phyloP scores from a whole-genome alignment of 2,797 vertebrate genomes.

The Pseudopleuronectes americanus region DNA sequence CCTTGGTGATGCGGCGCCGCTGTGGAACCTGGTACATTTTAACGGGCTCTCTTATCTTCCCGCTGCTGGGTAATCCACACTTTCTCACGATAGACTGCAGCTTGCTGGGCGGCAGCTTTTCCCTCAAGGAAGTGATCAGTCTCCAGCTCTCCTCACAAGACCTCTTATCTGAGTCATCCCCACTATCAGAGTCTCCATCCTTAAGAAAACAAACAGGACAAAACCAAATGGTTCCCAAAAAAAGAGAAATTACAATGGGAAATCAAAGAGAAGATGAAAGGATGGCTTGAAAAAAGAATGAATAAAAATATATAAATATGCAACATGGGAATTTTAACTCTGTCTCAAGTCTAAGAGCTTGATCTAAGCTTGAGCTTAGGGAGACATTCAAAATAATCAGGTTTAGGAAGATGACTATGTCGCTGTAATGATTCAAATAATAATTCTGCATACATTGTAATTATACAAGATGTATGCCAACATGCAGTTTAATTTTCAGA shows the following conservation, averaged over 20 bases:
- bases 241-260: slow-evolving; percentile 90
- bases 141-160: slow-evolving; percentile 99
- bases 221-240: slow-evolving; percentile 87
- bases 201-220: slow-evolving; percentile 98
- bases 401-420: slow-evolving; percentile 16
- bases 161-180: slow-evolving; percentile 99
- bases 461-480: slow-evolving; percentile 74
- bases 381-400: slow-evolving; percentile 11
- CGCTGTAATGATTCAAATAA: slow-evolving; percentile 9
- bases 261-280: slow-evolving; percentile 87
- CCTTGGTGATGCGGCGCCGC: slow-evolving; percentile 95
- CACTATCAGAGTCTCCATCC: slow-evolving; percentile 99
- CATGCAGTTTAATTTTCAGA: slow-evolving; percentile 68
- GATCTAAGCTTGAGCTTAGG: not conserved
- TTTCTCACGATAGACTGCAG: slow-evolving; percentile 99
- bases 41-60: slow-evolving; percentile 95
- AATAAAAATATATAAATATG: slow-evolving; percentile 83
- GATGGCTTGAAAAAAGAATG: slow-evolving; percentile 80
- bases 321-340: slow-evolving; percentile 81
- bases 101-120: slow-evolving; percentile 99
- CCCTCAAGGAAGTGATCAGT: slow-evolving; percentile 98
- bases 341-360: slow-evolving; percentile 16
- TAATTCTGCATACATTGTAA: slow-evolving; percentile 73
- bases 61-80: slow-evolving; percentile 98
- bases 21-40: slow-evolving; percentile 99